Conservation (phyloP, 2,888 invertebrate genomes). For the Euclidia mi region DNA sequence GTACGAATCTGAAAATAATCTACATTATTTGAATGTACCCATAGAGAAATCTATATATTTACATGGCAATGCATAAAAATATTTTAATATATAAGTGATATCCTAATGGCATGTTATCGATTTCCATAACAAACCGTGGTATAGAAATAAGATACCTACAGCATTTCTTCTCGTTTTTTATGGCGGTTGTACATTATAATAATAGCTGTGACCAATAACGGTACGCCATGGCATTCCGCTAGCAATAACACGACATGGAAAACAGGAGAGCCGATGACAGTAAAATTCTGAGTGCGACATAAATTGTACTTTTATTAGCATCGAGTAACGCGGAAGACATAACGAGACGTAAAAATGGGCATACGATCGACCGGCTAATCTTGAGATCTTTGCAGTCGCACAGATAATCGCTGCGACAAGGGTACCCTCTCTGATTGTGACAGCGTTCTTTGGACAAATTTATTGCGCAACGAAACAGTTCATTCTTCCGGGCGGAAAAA, state of each 20-base stretch:
- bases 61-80: slow-evolving; percentile 19
- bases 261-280: slow-evolving; percentile 29
- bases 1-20: no score
- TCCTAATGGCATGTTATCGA: no score
- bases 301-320: slow-evolving; percentile 57
- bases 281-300: slow-evolving; percentile 44
- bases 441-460: slow-evolving; percentile 59
- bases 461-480: slow-evolving; percentile 42
- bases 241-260: slow-evolving; percentile 20
- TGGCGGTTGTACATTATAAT: slow-evolving; percentile 9
- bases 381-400: slow-evolving; percentile 50
- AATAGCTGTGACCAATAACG: slow-evolving; percentile 9
- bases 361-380: slow-evolving; percentile 59
- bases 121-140: no score
- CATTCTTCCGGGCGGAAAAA: slow-evolving; percentile 36
- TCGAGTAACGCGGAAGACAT: slow-evolving; percentile 47
- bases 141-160: no score
- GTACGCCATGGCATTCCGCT: slow-evolving; percentile 4
- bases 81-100: neutral
- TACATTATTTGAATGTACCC: no score
- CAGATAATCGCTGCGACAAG: slow-evolving; percentile 60
- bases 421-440: slow-evolving; percentile 59
- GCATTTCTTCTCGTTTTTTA: neutral
- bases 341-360: slow-evolving; percentile 58
- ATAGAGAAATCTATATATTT: no score